A percentile compares a stretch with the other conserved stretches of the same genome.
Conservation (phyloP, 2,888 invertebrate species). For the Chirona hameri region DNA sequence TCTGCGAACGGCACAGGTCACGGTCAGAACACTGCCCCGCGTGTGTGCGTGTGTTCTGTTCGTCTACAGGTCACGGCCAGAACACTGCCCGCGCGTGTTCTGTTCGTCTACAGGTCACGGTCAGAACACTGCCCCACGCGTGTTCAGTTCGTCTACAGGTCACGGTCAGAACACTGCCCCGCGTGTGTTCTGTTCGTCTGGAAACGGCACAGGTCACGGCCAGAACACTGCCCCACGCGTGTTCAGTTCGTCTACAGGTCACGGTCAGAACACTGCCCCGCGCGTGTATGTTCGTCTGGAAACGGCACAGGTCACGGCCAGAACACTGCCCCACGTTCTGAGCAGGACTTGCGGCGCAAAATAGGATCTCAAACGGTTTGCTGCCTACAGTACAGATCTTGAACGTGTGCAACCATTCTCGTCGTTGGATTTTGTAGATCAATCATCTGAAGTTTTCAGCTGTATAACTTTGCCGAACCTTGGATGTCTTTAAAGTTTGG, state of each 20-base stretch:
- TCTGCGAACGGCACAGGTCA: conserved; percentile 33
- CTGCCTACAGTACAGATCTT: too few relatives aligned
- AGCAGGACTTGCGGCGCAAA: too few relatives aligned
- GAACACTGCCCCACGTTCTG: too few relatives aligned
- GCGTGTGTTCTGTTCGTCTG: conserved; percentile 29
- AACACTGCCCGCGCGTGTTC: conserved; percentile 13
- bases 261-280: conserved; percentile 14
- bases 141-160: conserved; percentile 32
- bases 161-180: conserved; percentile 9
- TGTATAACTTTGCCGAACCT: too few relatives aligned
- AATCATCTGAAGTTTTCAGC: too few relatives aligned
- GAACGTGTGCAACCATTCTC: too few relatives aligned
- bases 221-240: not conserved
- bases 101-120: conserved; percentile 31
- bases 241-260: conserved; percentile 31
- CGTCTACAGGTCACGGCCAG: conserved; percentile 31
- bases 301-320: conserved; percentile 22
- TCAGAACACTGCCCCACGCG: too few relatives aligned
- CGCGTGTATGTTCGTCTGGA: conserved; percentile 28
- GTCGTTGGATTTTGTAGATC: too few relatives aligned
- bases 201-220: conserved; percentile 24
- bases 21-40: conserved; percentile 13
- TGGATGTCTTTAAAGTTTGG: too few relatives aligned
- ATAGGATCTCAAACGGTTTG: too few relatives aligned
- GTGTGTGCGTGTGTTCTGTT: not conserved